Evolutionary conservation across 2,888 invertebrate species (phyloP), one percentile per base, ranked within the genome.

Genomic region (Salticus scenicus): DNA sequence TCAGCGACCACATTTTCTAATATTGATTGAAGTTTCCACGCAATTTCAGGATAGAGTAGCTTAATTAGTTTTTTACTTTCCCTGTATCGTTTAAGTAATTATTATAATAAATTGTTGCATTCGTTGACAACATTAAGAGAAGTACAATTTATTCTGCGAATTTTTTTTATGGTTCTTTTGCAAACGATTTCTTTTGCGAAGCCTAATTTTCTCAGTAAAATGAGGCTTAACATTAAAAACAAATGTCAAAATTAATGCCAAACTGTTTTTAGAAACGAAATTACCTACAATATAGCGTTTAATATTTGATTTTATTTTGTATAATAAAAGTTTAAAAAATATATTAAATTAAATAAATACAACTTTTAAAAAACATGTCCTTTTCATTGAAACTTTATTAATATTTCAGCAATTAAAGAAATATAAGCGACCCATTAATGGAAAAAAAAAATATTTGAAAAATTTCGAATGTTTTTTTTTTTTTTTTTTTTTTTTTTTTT

Each of bases 51-150:
- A 57, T 57, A 24, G 57, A 57, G 57, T 24, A 57, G 57, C 57
- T n/a, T 57, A 57, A 57, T 57, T 57, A 57, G 57, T 57, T 57
- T 57, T 57, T 57, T 57, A 5, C 12, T 12, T 24, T 57, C 7
- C 57, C 20, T 24, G 24, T 57, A 57, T 57, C 57, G 57, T 24
- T 57, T 57, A 57, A 24, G 57, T 57, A 57, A 57, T 57, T 57
- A 57, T 57, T 57, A 24, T 57, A 57, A 57, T 57, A 57, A 57
- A 57, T 57, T 57, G 24, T 57, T 57, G 24, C 57, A 17, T 24
- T 24, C 17, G 10, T 37, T 37, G 7, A 4, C 37, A 37, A 37
- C 37, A 37, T 37, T 37, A 37, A 37, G 37, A 10, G 37, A 24
- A 4, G 57, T 57, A 57, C 20, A 24, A 57, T 57, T 57, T 57